phyloP scores from a whole-genome alignment of 1,140 invertebrate genomes.

The Mactra quadrangularis region DNA sequence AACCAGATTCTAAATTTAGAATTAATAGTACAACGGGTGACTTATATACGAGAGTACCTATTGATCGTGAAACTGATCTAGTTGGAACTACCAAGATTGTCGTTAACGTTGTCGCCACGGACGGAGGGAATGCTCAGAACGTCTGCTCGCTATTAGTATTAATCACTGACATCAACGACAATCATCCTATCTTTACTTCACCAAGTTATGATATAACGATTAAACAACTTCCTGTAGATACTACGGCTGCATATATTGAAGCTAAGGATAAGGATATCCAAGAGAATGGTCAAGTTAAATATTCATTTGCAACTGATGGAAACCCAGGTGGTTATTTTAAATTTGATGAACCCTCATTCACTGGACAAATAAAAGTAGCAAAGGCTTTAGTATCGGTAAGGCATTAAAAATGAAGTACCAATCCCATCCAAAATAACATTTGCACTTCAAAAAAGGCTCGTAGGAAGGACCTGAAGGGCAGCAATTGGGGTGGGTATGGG shows the following conservation, averaged over 20 bases:
- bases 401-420: no score
- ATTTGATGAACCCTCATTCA: conserved; percentile 39
- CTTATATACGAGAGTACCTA: conserved; percentile 47
- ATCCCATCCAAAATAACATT: no score
- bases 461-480: no score
- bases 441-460: no score
- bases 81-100: conserved; percentile 14
- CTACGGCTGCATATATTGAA: conserved; percentile 95
- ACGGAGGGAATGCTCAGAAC: conserved; percentile 33
- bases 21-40: conserved; percentile 61
- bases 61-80: conserved; percentile 60
- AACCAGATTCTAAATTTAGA: conserved; percentile 46
- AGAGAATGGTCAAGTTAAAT: conserved; percentile 53
- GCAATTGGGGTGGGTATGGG: no score
- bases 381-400: no score
- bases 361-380: conserved; percentile 81
- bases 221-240: conserved; percentile 87
- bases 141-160: conserved; percentile 76
- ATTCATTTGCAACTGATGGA: conserved; percentile 32
- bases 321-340: conserved; percentile 39
- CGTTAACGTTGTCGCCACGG: conserved; percentile 39
- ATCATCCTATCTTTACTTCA: conserved; percentile 98
- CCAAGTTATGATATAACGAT: conserved; percentile 97
- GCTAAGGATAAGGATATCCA: conserved; percentile 89
- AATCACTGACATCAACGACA: conserved; percentile 98